Base-by-base conservation (phyloP, 2,888 invertebrate species). In the Drosophila atroscutellata region DNA sequence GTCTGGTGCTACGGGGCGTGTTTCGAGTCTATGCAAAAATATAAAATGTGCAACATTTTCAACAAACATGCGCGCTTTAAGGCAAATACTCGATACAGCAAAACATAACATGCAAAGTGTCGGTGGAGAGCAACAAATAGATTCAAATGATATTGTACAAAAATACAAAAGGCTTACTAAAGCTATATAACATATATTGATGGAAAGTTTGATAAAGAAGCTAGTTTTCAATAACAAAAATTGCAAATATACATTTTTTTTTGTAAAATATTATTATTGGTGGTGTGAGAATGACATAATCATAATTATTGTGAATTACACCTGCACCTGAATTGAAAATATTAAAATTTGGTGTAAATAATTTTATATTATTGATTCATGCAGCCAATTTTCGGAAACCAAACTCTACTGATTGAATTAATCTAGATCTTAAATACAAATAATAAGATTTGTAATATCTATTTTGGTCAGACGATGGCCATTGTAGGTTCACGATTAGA, bases 1-100 rank as follows among this genome's bases (percentile, higher is more conserved):
- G 83, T 83, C 86, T 86, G 71, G 63, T 83, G 86, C 86, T 72
- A 76, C 71, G 86, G 83, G 82, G 83, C 84, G 83, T 83, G 83
- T 83, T 81, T 59, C 13, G 56, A 54, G 37, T 73, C 59, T 61
- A 73, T 68, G 62, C 59, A 74, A 62, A 70, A 69, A 49, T 62
- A 63, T 65, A 51, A 69, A 73, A 80, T 74, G 65, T 77, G 77
- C 77, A 71, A 66, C 59, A 72, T 54, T 72, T 75, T 68, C 58
- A 68, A 67, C 77, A 86, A 84, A 86, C 87, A 84, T 79, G 84
- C 84, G 70, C 72, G 87, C 83, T 84, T 68, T 78, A 67, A 75
- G 87, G 77, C 87, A 87, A 79, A 84, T 79, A 71, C 37, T 61
- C 56, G 58, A 45, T n/a, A 55, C 28, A 47, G 24, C 42, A 52